These are phyloP conservation scores for Rhamphomyia laevipes DNA, from an alignment of 2,888 invertebrate genomes.

Conservation along the genomic window DNA sequence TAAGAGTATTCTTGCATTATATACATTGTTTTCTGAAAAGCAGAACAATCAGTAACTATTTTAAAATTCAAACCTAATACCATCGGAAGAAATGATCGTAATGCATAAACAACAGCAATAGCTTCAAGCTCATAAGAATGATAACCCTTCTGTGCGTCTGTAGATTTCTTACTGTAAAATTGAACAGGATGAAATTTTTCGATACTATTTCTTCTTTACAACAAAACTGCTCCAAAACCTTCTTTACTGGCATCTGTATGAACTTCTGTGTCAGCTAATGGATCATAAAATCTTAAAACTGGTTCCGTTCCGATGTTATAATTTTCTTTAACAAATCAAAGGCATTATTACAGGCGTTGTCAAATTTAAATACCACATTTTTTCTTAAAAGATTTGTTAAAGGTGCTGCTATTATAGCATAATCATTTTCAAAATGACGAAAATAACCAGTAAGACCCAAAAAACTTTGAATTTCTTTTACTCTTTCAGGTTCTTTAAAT, in stretches of 20 bases:
- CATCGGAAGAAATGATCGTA: conserved; percentile 26
- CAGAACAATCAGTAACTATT: conserved; percentile 26
- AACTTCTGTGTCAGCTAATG: not conserved
- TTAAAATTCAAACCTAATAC: conserved; percentile 22
- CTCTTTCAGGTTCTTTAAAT: conserved; percentile 18
- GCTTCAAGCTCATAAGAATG: conserved; percentile 28
- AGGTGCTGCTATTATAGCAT: conserved; percentile 16
- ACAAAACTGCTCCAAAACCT: not conserved
- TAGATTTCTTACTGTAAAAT: conserved; percentile 25
- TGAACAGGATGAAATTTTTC: conserved; percentile 21
- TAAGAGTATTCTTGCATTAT: conserved; percentile 22
- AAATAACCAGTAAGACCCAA: conserved; percentile 23
- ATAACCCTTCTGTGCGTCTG: conserved; percentile 22
- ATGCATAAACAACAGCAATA: conserved; percentile 23
- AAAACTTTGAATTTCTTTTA: conserved; percentile 22
- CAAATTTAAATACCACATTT: not conserved
- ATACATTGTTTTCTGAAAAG: conserved; percentile 23
- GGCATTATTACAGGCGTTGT: not conserved
- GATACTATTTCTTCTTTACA: not conserved
- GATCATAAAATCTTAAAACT: not conserved
- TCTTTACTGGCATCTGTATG: not conserved
- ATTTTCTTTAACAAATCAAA: conserved; percentile 8
- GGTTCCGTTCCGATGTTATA: not conserved
- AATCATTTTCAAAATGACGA: conserved; percentile 19
- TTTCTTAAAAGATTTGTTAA: conserved; percentile 13